phyloP scores from a whole-genome alignment of 2,797 vertebrate genomes.

The Trachurus trachurus region DNA sequence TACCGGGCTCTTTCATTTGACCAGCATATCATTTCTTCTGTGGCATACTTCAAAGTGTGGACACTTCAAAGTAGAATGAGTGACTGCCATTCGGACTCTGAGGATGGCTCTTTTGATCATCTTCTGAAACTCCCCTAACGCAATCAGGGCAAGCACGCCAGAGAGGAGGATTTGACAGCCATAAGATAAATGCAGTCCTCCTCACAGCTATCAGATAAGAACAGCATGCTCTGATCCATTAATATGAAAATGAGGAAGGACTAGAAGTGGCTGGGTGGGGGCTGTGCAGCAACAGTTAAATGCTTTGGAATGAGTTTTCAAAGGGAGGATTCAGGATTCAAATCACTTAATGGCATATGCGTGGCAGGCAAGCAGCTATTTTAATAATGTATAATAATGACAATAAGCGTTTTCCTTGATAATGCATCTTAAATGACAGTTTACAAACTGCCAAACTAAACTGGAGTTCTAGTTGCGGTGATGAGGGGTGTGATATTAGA shows the following conservation, averaged over 20 bases:
- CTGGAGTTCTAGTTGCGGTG: not conserved
- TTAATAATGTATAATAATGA: conserved; percentile 43
- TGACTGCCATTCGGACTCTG: conserved; percentile 81
- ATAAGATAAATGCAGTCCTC: conserved; percentile 85
- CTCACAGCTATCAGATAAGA: conserved; percentile 85
- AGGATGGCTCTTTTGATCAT: conserved; percentile 84
- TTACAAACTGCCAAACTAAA: conserved; percentile 38
- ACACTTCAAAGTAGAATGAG: conserved; percentile 83
- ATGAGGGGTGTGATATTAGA: conserved; percentile 4
- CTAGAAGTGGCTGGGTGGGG: conserved; percentile 56
- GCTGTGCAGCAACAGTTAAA: conserved; percentile 68
- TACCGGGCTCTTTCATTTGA: conserved; percentile 79
- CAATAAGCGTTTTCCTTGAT: conserved; percentile 40
- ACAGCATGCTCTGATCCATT: conserved; percentile 80
- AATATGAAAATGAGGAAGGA: conserved; percentile 82
- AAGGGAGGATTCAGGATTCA: conserved; percentile 57
- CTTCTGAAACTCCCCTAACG: conserved; percentile 78
- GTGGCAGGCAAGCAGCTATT: conserved; percentile 22
- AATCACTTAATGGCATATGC: conserved; percentile 60
- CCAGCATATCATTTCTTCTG: conserved; percentile 80
- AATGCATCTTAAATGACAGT: conserved; percentile 38
- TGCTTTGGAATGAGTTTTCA: conserved; percentile 62
- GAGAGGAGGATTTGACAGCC: conserved; percentile 82
- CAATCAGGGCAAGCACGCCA: conserved; percentile 75
- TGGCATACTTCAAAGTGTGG: conserved; percentile 81